These are phyloP conservation scores for Cyprinodon brontotheroides DNA, from an alignment of 2,113 vertebrate genomes.

Conservation along the genomic window DNA sequence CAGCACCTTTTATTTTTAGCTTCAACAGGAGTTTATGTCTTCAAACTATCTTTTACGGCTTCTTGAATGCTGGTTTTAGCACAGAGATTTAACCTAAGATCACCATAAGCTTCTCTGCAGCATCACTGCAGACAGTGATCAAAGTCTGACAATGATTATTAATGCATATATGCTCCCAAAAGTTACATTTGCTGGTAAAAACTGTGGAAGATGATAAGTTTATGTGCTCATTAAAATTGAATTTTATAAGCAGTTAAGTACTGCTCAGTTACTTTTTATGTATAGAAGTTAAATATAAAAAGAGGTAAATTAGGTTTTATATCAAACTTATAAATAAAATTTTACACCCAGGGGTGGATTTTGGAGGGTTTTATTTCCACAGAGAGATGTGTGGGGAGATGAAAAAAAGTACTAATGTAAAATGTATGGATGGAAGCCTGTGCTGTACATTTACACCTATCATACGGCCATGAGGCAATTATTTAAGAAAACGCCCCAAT, in stretches of 20 bases:
- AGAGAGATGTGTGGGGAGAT: no score
- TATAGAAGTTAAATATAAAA: background rate
- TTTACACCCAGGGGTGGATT: no score
- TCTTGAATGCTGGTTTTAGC: background rate
- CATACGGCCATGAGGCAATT: no score
- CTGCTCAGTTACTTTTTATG: background rate
- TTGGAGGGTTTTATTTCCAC: no score
- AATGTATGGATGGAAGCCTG: no score
- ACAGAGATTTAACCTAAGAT: background rate
- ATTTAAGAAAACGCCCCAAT: no score
- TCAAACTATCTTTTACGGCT: background rate
- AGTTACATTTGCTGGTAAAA: background rate
- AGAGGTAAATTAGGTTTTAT: background rate
- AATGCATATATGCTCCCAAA: background rate
- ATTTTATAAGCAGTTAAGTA: background rate
- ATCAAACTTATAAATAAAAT: background rate
- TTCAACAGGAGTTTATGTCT: background rate
- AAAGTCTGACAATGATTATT: background rate
- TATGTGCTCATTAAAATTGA: background rate
- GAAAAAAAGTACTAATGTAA: no score
- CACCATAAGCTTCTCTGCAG: background rate
- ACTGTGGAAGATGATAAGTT: no score
- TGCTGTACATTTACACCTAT: no score
- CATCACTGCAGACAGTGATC: background rate
- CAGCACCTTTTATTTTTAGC: background rate